Evolutionary conservation across 1,140 invertebrate species (phyloP).

Genomic region (Zophobas morio): DNA sequence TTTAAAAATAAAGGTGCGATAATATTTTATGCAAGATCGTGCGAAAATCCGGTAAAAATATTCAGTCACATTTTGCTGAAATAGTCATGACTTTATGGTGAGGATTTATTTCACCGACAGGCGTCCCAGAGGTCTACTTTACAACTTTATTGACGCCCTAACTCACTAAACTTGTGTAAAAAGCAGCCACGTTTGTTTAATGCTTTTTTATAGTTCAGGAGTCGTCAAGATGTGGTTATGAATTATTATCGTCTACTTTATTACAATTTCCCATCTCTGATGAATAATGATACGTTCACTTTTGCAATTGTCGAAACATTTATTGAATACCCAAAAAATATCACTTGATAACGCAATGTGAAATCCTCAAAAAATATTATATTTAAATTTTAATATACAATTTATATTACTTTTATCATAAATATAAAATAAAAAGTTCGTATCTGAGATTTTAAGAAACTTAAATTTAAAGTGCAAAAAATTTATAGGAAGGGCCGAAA

Average conservation of each 20-base stretch:
- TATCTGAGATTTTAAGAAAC: too few relatives aligned
- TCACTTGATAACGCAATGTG: too few relatives aligned
- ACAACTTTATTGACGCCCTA: slow-evolving; percentile 65
- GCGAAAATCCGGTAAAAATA: slow-evolving; percentile 45
- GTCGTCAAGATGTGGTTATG: slow-evolving; percentile 51
- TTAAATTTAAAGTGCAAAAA: too few relatives aligned
- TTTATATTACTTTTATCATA: too few relatives aligned
- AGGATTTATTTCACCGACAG: slow-evolving; percentile 62
- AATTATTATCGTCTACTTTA: slow-evolving; percentile 45
- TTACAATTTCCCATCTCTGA: slow-evolving; percentile 28
- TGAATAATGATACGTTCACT: slow-evolving; percentile 11
- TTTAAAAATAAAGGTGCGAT: slow-evolving; percentile 35
- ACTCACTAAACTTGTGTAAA: slow-evolving; percentile 62
- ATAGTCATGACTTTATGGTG: slow-evolving; percentile 61
- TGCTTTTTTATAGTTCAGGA: slow-evolving; percentile 60
- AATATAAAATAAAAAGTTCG: too few relatives aligned
- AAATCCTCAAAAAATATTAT: too few relatives aligned
- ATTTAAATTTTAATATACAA: too few relatives aligned
- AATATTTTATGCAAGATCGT: slow-evolving; percentile 19
- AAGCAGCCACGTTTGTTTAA: slow-evolving; percentile 61
- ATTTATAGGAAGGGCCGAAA: too few relatives aligned
- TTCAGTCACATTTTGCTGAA: slow-evolving; percentile 52
- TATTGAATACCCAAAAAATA: not conserved
- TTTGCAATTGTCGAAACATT: not conserved
- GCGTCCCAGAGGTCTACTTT: slow-evolving; percentile 63